Conservation (phyloP, 2,888 invertebrate species). For the Phorcus lineatus region DNA sequence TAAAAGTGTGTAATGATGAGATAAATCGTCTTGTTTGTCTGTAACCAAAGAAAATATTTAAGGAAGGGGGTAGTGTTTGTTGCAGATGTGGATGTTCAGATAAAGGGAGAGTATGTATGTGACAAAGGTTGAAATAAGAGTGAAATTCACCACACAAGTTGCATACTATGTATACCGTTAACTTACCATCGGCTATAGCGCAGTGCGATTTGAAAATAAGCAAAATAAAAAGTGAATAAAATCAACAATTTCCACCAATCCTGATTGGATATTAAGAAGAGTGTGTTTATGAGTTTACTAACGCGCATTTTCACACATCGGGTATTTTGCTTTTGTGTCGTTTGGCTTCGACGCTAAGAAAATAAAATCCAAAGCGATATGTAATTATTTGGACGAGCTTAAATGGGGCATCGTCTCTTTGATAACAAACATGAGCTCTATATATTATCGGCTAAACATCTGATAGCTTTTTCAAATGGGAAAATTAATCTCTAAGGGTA, state of each 20-base stretch:
- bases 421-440: not conserved
- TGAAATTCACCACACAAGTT: not conserved
- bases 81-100: not conserved
- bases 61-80: not conserved
- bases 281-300: not conserved
- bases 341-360: not conserved
- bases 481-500: not conserved
- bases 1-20: not conserved
- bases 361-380: conserved; percentile 13
- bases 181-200: not conserved
- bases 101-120: not conserved
- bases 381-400: conserved; percentile 1
- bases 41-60: not conserved
- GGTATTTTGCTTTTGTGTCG: conserved; percentile 4
- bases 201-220: conserved; percentile 9
- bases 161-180: not conserved
- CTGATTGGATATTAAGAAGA: not conserved
- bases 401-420: not conserved
- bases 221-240: not conserved
- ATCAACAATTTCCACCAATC: not conserved
- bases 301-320: not conserved
- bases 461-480: not conserved
- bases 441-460: not conserved
- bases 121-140: not conserved
- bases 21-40: not conserved